These are phyloP conservation scores for Psophia crepitans DNA, from an alignment of 2,113 vertebrate species.

Conservation along the genomic window DNA sequence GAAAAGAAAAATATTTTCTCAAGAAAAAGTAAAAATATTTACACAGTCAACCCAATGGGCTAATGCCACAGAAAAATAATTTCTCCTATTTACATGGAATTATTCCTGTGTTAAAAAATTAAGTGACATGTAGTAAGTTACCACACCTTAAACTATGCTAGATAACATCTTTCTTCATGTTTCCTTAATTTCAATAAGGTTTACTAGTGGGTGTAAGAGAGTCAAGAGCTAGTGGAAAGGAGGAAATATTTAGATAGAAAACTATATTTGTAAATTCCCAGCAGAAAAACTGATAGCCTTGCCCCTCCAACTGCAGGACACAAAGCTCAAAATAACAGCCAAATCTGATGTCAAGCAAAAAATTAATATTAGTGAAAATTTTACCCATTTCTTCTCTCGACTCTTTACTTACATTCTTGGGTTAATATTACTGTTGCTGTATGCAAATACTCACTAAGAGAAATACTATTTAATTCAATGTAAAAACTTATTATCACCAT, in stretches of 20 bases:
- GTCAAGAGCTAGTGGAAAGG: background rate
- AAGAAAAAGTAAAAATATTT: background rate
- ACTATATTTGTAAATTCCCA: background rate
- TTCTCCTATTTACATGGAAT: background rate
- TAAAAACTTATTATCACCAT: background rate
- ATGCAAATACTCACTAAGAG: background rate
- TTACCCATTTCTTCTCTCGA: background rate
- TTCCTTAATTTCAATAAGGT: background rate
- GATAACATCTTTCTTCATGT: background rate
- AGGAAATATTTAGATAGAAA: background rate
- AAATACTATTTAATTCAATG: background rate
- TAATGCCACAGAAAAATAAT: background rate
- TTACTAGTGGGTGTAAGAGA: background rate
- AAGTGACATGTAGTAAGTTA: background rate
- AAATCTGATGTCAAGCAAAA: background rate
- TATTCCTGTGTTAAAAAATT: background rate
- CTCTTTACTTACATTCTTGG: fast-evolving
- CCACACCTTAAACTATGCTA: background rate
- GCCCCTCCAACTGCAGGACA: background rate
- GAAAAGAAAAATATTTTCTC: background rate
- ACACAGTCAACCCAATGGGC: background rate
- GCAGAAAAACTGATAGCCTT: background rate
- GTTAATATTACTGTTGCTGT: background rate
- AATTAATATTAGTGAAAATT: background rate
- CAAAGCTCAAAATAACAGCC: background rate